Base-by-base conservation (phyloP, 2,888 invertebrate genomes). In the Limulus polyphemus region DNA sequence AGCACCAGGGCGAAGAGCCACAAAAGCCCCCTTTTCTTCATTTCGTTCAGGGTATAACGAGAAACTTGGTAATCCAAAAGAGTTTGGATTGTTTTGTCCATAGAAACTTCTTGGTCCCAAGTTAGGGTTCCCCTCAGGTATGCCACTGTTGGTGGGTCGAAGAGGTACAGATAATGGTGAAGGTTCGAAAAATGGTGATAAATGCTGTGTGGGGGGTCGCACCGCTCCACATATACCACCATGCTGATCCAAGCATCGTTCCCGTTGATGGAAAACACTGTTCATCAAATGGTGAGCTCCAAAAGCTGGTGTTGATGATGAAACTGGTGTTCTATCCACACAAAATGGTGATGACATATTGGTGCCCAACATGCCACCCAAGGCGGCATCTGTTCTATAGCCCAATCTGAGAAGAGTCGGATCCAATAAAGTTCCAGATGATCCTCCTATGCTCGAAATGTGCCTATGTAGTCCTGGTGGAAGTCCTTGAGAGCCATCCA, bases 1-100 rank as follows among this genome's bases (percentile, higher is more conserved):
- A 12, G 60, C 58, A 16, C 52, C 54, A 13, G 63, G 51, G 12
- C 65, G 52, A 11, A 65, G 17, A 1, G 65, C 62, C 12, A 62
- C 63, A 49, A 65, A 65, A 11, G 66, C 66, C 2, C 66, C 66
- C 51, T 66, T 66, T 16, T 66, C 66, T 47, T 47, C 57, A 14
- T 16, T 46, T 57, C 57, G 12, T 55, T 66, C 66, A 7, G 65
- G 61, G 49, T 62, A 66, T 7, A 66, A 55, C 10, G 66, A 63
- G 49, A 61, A 67, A 9, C 64, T 65, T 13, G 67, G 67, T 49
- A 67, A 58, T 50, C 63, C 61, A 62, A 66, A 61, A 4, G 63
- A 61, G 7, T 61, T 50, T 46, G 64, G 62, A 10, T 57, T 47
- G 47, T 59, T 55, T 11, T 63, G 62, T 10, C 60, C 58, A 13